Conservation (phyloP, 1,140 invertebrate species). For the Caerostris darwini region DNA sequence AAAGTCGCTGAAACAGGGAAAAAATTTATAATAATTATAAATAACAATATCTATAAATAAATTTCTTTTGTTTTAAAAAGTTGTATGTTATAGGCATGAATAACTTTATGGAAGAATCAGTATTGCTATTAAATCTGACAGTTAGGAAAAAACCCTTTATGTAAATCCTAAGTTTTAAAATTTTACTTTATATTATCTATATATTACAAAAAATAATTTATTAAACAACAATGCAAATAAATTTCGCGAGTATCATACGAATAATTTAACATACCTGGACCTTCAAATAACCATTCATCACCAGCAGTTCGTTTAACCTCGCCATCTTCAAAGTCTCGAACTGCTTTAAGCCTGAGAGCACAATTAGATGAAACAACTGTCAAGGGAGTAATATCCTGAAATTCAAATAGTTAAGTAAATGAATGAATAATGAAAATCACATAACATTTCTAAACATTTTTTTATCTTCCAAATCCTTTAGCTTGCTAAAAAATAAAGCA, state of each 20-base stretch:
- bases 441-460: not conserved
- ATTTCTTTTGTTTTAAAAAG: too few relatives aligned
- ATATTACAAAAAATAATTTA: too few relatives aligned
- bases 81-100: too few relatives aligned
- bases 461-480: not conserved
- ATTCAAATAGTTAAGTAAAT: not conserved
- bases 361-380: slow-evolving; percentile 83
- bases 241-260: not conserved
- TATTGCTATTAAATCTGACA: too few relatives aligned
- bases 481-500: too few relatives aligned
- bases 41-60: too few relatives aligned
- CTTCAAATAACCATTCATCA: slow-evolving; percentile 84
- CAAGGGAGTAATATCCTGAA: slow-evolving; percentile 82
- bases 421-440: not conserved
- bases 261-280: slow-evolving; percentile 81
- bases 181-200: too few relatives aligned
- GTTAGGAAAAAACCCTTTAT: too few relatives aligned
- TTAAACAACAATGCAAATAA: too few relatives aligned
- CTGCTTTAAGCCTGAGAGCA: slow-evolving; percentile 82
- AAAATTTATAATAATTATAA: too few relatives aligned
- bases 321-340: slow-evolving; percentile 83
- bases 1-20: slow-evolving; percentile 82
- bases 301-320: slow-evolving; percentile 82
- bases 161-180: too few relatives aligned
- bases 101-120: too few relatives aligned